Evolutionary conservation across 2,797 vertebrate species (phyloP).

Genomic region (Cynodonichthys magdalenae): DNA sequence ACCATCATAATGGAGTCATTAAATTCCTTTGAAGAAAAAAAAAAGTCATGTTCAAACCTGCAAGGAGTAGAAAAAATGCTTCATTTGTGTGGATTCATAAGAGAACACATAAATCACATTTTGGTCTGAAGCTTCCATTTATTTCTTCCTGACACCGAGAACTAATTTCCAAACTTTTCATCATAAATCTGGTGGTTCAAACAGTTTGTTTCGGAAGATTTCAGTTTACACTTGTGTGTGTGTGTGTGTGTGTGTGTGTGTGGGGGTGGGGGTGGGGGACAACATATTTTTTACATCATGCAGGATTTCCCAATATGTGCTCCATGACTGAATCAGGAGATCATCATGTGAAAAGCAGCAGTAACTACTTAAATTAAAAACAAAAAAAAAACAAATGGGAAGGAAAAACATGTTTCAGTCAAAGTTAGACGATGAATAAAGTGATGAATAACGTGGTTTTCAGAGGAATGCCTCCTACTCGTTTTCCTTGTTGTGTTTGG

Average conservation of each 20-base stretch:
- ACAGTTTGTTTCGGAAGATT: slow-evolving; percentile 29
- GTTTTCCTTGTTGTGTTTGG: slow-evolving; percentile 6
- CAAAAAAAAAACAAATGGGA: background rate
- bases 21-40: background rate
- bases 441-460: background rate
- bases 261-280: slow-evolving; percentile 2
- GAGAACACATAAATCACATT: background rate
- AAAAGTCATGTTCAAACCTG: background rate
- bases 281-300: slow-evolving; percentile 44
- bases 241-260: too few species aligned
- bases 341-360: slow-evolving; percentile 26
- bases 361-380: slow-evolving; percentile 5
- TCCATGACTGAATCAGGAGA: slow-evolving; percentile 22
- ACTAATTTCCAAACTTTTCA: slow-evolving; percentile 15
- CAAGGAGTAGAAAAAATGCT: background rate
- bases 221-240: slow-evolving; percentile 2
- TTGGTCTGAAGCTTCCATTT: background rate
- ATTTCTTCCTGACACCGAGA: background rate
- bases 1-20: slow-evolving; percentile 4
- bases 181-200: slow-evolving; percentile 28
- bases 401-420: background rate
- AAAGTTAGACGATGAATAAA: background rate
- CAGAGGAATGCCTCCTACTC: slow-evolving; percentile 5
- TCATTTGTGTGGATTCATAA: background rate
- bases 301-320: slow-evolving; percentile 33